Evolutionary conservation across 2,113 vertebrate genomes (phyloP), one percentile per base, ranked within the genome.

Genomic region (Saccopteryx bilineata): DNA sequence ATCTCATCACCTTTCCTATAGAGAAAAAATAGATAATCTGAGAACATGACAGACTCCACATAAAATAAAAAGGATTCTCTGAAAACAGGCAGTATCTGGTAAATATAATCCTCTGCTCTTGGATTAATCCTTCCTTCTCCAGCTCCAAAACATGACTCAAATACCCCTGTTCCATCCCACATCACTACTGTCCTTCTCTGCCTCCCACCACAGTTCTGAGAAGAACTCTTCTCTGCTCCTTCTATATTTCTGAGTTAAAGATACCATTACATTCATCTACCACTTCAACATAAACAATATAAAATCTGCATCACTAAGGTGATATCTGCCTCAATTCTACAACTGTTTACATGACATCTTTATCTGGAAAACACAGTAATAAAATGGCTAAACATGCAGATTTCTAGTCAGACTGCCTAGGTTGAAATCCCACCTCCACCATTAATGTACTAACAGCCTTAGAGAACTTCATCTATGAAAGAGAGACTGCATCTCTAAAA

Each of bases 391-490:
- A 80, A 75, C 0, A 0, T 19, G 78, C 21, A 54, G 15, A 61
- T 24, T 74, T 46, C 52, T 26, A 61, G 61, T 48, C 52, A 68
- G 60, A 79, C 8, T 75, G 26, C 24, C 66, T 17, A 33, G 1
- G 24, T 48, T 48, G 85, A 72, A 52, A 75, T 18, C 21, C 56
- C 33, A 79, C 24, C 72, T 86, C 15, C 17, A 33, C 31, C 56
- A 63, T 6, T 72, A 56, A 52, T 21, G 63, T 94, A 66, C 24
- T 50, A 87, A 61, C 7, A 58, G 68, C 39, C 72, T 91, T 31
- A 33, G 58, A 80, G 46, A 94, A 63, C 54, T 80, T 92, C 65
- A 85, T 82, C 74, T 81, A 26, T 50, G 78, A 95, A 84, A 79
- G 7, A 91, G 18, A 74, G n/a, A 61, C 17, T 63, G 8, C 48